These are phyloP conservation scores for Steatornis caripensis DNA, from an alignment of 2,113 vertebrate species.

Conservation along the genomic window DNA sequence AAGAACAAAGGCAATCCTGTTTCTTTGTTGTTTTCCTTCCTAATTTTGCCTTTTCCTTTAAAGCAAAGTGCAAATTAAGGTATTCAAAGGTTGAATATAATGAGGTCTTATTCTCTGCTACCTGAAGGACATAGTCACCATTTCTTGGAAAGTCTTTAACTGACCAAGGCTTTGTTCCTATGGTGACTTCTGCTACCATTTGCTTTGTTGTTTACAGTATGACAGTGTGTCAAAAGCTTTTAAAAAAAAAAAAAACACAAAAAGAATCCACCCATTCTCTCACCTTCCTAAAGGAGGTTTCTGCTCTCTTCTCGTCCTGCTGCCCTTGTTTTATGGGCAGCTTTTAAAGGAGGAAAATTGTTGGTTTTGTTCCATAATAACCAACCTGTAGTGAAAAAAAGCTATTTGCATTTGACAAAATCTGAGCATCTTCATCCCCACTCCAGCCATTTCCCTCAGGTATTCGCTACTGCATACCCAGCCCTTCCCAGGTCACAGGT, in stretches of 20 bases:
- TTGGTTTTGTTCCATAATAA: not conserved
- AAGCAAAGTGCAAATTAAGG: not conserved
- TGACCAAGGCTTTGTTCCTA: slow-evolving; percentile 49
- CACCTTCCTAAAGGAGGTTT: not conserved
- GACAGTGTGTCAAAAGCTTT: not conserved
- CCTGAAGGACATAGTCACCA: slow-evolving; percentile 5
- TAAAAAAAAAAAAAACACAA: not conserved
- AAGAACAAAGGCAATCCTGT: not conserved
- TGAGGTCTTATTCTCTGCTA: not conserved
- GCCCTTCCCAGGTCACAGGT: not conserved
- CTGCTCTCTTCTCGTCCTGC: fast-evolving
- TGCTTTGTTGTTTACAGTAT: slow-evolving; percentile 1
- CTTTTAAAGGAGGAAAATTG: not conserved
- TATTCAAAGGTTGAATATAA: not conserved
- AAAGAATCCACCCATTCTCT: not conserved
- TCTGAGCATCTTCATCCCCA: not conserved
- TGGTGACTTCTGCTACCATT: slow-evolving; percentile 9
- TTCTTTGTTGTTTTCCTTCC: not conserved
- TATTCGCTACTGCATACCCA: not conserved
- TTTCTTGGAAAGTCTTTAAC: slow-evolving; percentile 9
- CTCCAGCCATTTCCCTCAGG: not conserved
- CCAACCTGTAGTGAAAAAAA: not conserved
- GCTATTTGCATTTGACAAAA: not conserved
- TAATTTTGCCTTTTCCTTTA: not conserved
- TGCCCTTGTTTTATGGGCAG: not conserved